Conservation (phyloP, 1,140 invertebrate genomes). For the Cheumatopsyche charites region DNA sequence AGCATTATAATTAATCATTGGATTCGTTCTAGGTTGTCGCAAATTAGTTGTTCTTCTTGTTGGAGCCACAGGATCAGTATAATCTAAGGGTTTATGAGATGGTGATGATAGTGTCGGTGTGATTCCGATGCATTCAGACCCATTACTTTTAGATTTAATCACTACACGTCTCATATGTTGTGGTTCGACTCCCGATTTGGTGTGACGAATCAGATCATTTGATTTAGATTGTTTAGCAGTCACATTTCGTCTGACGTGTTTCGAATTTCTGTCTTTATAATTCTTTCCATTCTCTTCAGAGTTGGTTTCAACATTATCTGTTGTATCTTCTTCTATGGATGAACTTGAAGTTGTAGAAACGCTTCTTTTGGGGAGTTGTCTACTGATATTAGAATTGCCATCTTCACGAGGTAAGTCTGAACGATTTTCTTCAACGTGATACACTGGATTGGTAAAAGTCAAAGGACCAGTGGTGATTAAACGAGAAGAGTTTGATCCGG, state of each 20-base stretch:
- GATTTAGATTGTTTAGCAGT: constrained; percentile 49
- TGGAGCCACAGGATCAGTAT: constrained; percentile 59
- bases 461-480: constrained; percentile 67
- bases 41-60: constrained; percentile 57
- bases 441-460: constrained; percentile 87
- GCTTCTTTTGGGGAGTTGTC: constrained; percentile 42
- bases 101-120: neutral
- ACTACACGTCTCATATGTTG: constrained; percentile 40
- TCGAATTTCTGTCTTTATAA: constrained; percentile 59
- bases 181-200: constrained; percentile 42
- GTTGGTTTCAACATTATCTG: constrained; percentile 62
- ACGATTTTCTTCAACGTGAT: constrained; percentile 69
- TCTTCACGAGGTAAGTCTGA: constrained; percentile 39
- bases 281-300: constrained; percentile 61
- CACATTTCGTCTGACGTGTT: constrained; percentile 56
- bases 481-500: constrained; percentile 60
- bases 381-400: constrained; percentile 31
- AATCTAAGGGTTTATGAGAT: constrained; percentile 48
- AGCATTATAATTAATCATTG: constrained; percentile 60
- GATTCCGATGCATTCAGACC: constrained; percentile 32
- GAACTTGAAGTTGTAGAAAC: constrained; percentile 59
- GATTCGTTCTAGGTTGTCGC: constrained; percentile 62
- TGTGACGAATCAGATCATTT: constrained; percentile 40
- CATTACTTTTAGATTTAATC: constrained; percentile 52
- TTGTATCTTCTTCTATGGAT: constrained; percentile 62